Evolutionary conservation across 2,797 vertebrate genomes (phyloP), one percentile per base, ranked within the genome.

Genomic region (Pipistrellus nathusii): DNA sequence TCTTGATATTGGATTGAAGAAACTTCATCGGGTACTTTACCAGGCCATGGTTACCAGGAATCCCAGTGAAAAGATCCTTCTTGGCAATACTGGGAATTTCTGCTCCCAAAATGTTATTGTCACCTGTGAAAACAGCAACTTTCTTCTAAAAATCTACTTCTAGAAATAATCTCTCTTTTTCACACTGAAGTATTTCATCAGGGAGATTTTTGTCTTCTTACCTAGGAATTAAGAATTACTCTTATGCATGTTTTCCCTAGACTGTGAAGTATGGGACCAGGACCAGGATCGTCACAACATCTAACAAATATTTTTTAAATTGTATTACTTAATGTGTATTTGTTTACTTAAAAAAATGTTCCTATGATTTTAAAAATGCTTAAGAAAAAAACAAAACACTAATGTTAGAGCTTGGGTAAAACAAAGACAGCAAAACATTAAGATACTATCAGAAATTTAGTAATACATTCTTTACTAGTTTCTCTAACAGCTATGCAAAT

Each of bases 1-100:
- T 66, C 90, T 90, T 76, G 38, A 41, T n/a, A 95, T 80, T 88
- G 20, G 8, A 73, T n/a, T 55, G 59, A 91, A 68, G 81, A 57
- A 20, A 38, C 17, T 38, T 12, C 3, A 12, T n/a, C 25, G 38
- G 23, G 25, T 17, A 80, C 6, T 68, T 46, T 5, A 9, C 17
- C 51, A 78, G n/a, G 8, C 32, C 1, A 5, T 27, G 7, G 30
- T 10, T 76, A 57, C 20, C 27, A 75, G 64, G 90, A 78, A 77
- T 25, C 30, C 10, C 23, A 46, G 14, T 13, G 64, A 53, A 93
- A 51, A 4, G 6, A 75, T 9, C 66, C 3, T 32, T 2, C 15
- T 71, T 68, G 53, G 27, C 68, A 68, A 32, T 73, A 38, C 35
- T 18, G 14, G 48, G 57, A 30, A 77, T n/a, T 64, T 48, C 35